Base-by-base conservation (phyloP, 2,113 vertebrate genomes). In the Pterophyllum scalare region DNA sequence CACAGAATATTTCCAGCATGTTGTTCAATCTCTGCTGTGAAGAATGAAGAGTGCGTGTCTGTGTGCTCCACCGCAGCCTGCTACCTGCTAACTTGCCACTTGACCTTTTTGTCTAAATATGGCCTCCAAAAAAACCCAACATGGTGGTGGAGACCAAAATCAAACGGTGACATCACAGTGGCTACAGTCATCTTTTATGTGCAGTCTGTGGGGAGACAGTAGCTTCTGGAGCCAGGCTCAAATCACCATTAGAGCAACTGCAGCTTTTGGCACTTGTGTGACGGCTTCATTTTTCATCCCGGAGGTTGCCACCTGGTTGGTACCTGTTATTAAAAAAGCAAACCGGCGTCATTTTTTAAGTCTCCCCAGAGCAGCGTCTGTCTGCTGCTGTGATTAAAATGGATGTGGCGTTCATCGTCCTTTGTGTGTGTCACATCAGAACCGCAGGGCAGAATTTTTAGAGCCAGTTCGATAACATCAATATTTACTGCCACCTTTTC, bases 291-390 rank as follows among this genome's bases (percentile, higher is more conserved):
- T 54, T 31, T 31, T 52, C 26, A 49, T 52, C 49, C 17, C 26
- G 12, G 43, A 20, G 0, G 24, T 31, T 72, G 43, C 15, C 65
- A 54, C 43, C 65, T 72, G 17, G 5, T 31, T 14, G 43, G 10
- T 52, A 72, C 20, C 65, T 31, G 43, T 31, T 52, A 31, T 72
- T 52, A 72, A 52, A 72, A 70, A 70, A 31, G 43, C 24, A 52
- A 70, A 70, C 17, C 43, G 15, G 0, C 28, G 65, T 28, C 65
- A 72, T n/a, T 72, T 20, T 52, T 52, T 70, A 19, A 70, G 17
- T 54, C 28, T 72, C 31, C 46, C 46, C 67, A 54, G 10, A 54
- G 26, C 24, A 2, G 24, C 28, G 65, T 28, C 3, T 20, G 33
- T n/a, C 61, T 6, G 2, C 33, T 22, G 43, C 65, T n/a, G 11